phyloP scores from a whole-genome alignment of 2,888 invertebrate genomes.

The Nomada fabriciana region DNA sequence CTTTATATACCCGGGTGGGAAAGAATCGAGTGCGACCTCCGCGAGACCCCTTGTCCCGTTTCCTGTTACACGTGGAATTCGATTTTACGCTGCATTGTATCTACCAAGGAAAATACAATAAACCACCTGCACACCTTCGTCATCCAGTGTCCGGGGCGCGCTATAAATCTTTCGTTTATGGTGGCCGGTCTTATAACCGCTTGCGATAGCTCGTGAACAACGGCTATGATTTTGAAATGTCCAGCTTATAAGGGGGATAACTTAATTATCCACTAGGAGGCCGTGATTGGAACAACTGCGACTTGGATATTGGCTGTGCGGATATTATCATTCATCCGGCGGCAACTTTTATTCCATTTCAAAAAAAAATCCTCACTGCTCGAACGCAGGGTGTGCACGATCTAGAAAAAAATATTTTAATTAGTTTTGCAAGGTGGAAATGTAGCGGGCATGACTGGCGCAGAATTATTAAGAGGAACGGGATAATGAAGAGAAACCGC shows the following conservation, averaged over 20 bases:
- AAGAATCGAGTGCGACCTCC: background rate
- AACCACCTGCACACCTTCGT: too few species aligned
- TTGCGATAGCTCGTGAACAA: background rate
- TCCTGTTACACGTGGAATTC: slow-evolving; percentile 1
- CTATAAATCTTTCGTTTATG: too few species aligned
- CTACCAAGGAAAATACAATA: too few species aligned
- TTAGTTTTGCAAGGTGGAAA: background rate
- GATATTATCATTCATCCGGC: slow-evolving; percentile 45
- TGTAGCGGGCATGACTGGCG: background rate
- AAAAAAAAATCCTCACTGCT: background rate
- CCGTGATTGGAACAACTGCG: background rate
- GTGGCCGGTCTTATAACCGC: too few species aligned
- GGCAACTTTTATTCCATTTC: background rate
- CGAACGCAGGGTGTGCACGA: too few species aligned
- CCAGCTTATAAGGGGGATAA: slow-evolving; percentile 33
- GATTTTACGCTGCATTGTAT: background rate
- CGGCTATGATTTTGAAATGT: slow-evolving; percentile 10
- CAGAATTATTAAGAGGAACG: background rate
- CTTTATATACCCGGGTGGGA: background rate
- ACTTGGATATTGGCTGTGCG: slow-evolving; percentile 17
- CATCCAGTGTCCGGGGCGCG: too few species aligned
- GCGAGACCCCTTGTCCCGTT: background rate
- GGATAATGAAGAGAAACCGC: background rate
- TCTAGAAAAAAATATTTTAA: too few species aligned
- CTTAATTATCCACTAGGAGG: slow-evolving; percentile 49